Conservation (phyloP, 2,113 vertebrate genomes). For the Gallinago jamesoni region DNA sequence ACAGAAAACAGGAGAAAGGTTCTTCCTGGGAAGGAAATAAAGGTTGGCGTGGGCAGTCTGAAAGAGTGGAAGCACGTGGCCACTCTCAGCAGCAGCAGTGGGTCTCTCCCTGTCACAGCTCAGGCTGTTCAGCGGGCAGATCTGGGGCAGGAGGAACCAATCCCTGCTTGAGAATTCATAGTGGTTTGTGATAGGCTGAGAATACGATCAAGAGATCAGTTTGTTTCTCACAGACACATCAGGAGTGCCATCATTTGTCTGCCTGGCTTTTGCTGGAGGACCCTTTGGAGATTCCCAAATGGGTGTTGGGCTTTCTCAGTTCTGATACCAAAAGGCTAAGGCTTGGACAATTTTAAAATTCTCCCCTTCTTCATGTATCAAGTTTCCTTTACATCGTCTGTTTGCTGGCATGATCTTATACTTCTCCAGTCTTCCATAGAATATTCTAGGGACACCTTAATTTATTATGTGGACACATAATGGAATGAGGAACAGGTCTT, state of each 20-base stretch:
- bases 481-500: not conserved
- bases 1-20: not conserved
- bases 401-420: not conserved
- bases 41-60: not conserved
- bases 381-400: not conserved
- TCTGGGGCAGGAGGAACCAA: not conserved
- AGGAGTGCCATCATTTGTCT: not conserved
- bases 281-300: not conserved
- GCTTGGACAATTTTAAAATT: not conserved
- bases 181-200: not conserved
- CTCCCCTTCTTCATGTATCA: not conserved
- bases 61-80: not conserved
- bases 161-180: not conserved
- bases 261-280: not conserved
- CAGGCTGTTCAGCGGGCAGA: not conserved
- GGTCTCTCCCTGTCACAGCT: not conserved
- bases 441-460: not conserved
- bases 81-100: fast-evolving
- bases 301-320: not conserved
- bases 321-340: not conserved
- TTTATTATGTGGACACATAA: not conserved
- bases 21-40: not conserved
- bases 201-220: fast-evolving
- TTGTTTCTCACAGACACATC: not conserved
- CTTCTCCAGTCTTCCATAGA: not conserved